Evolutionary conservation across 2,113 vertebrate genomes (phyloP), one percentile per base, ranked within the genome.

Genomic region (Toxotes jaculatrix): DNA sequence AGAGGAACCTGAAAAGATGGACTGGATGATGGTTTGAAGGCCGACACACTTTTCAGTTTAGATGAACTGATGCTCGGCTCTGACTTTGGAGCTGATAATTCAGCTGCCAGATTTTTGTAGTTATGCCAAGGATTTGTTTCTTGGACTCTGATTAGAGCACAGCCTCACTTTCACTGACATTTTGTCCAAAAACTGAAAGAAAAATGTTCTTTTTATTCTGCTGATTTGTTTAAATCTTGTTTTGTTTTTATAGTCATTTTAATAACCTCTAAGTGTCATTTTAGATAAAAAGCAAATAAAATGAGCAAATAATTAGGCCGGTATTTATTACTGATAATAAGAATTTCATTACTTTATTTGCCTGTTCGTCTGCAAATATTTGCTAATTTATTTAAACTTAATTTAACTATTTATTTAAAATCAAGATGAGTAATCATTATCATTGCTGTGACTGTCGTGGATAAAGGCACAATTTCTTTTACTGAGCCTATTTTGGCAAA

Each of bases 271-370:
- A 59, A 31, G 2, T 42, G 34, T 61, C 11, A 65, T 40, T 77
- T 68, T 11, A 68, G 31, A 59, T 77, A 70, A 80, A 79, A 59
- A 55, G 4, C 17, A 0, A 40, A 49, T 49, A 40, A 19, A 59
- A 88, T 4, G n/a, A 70, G 27, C 10, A 27, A 47, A 3, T 53
- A 42, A 66, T 83, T 14, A 77, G 45, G 45, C 38, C 1, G n/a
- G 47, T 57, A 61, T 77, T 66, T 70, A 82, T 82, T 34, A 71
- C 51, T 70, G 45, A 74, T 84, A 11, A 88, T 69, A 49, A 31
- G 42, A 63, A 64, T 64, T 78, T 4, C 19, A 55, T 47, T 38
- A 45, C 64, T 61, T 12, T 74, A 56, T 80, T 55, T 69, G 1
- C 43, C n/a, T 38, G 2, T 53, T 23, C 27, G 53, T 19, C 21